These are phyloP conservation scores for Formica selysi DNA, from an alignment of 1,140 invertebrate genomes.

Conservation along the genomic window DNA sequence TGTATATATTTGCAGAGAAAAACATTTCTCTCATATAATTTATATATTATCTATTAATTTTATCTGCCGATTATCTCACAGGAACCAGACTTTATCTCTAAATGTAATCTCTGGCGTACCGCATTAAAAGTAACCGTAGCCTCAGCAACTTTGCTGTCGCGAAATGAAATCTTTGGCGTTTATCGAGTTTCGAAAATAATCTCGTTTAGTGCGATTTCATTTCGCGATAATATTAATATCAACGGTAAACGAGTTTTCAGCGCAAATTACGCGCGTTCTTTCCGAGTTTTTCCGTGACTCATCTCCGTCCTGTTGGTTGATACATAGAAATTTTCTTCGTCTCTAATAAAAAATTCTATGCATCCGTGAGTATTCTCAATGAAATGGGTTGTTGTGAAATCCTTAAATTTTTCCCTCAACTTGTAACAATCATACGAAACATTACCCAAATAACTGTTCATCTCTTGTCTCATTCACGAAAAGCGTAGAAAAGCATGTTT, in stretches of 20 bases:
- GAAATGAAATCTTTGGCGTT: conserved; percentile 51
- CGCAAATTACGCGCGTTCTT: not conserved
- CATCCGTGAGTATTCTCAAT: conserved; percentile 64
- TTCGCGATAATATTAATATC: conserved; percentile 62
- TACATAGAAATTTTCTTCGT: conserved; percentile 68
- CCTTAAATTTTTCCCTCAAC: conserved; percentile 3
- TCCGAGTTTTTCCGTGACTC: conserved; percentile 40
- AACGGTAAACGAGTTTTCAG: conserved; percentile 39
- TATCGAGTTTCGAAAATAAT: conserved; percentile 57
- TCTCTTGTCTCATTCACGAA: conserved; percentile 10
- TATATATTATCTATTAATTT: conserved; percentile 17
- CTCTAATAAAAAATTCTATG: conserved; percentile 70
- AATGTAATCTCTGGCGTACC: conserved; percentile 24
- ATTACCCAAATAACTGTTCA: conserved; percentile 36
- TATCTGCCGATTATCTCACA: not conserved
- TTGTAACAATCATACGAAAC: conserved; percentile 49
- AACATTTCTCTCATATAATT: not conserved
- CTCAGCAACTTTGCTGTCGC: conserved; percentile 45
- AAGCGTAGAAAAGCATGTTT: conserved; percentile 3
- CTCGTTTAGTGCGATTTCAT: conserved; percentile 47
- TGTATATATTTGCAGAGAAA: too few relatives aligned
- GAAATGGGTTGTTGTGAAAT: conserved; percentile 38
- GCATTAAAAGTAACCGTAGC: conserved; percentile 5
- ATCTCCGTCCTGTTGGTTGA: conserved; percentile 51
- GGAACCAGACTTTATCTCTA: conserved; percentile 9